Evolutionary conservation across 1,140 invertebrate species (phyloP), one percentile per base, ranked within the genome.

Genomic region (Archivesica marissinica): DNA sequence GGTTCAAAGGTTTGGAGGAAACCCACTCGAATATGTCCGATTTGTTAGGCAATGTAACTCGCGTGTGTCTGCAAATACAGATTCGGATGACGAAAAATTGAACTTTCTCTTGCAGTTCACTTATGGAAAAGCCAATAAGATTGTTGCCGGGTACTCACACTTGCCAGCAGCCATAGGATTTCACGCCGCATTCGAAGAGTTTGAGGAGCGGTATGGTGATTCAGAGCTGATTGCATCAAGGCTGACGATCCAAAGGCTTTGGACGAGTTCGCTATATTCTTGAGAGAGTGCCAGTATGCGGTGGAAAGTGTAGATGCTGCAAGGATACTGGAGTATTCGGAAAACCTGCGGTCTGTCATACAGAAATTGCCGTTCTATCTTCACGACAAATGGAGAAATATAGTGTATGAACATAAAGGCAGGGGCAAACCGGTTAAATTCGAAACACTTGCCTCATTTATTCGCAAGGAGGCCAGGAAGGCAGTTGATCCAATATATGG

Each of bases 311-410:
- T n/a, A n/a, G n/a, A n/a, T n/a, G n/a, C n/a, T n/a, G n/a, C n/a
- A n/a, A n/a, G n/a, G n/a, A n/a, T n/a, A n/a, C n/a, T n/a, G n/a
- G n/a, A n/a, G n/a, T n/a, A n/a, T n/a, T n/a, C n/a, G n/a, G 78
- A 66, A 23, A 35, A 47, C n/a, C 11, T 33, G 20, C 52, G 17
- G 17, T 35, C 17, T 7, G 30, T 64, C 9, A 6, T 80, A 66
- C 28, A 52, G 44, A 64, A 80, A 20, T 56, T 9, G 25, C n/a
- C n/a, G n/a, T n/a, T n/a, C n/a, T n/a, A n/a, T n/a, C 52, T 44
- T 9, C 78, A 82, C 38, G 79, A 82, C 4, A 82, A 41, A 28
- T 82, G 64, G 64, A 68, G 79, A 59, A 82, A 82, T 44, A 52
- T 39, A 28, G 79, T 82, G 9, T 66, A 38, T 23, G 17, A 61